Conservation (phyloP, 2,797 vertebrate species). For the Notoglanidium macrostoma region DNA sequence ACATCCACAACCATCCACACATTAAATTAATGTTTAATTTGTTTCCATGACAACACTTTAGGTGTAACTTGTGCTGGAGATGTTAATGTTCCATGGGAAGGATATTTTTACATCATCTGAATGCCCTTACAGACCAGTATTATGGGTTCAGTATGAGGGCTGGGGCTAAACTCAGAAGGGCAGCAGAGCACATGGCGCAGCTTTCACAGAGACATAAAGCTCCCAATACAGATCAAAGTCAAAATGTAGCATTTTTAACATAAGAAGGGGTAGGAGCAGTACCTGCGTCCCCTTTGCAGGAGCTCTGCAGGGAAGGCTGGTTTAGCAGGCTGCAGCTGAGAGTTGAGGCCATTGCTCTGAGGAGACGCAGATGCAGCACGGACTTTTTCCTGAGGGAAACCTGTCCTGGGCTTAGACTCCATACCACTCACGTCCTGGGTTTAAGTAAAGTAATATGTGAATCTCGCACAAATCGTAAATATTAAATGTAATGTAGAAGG, state of each 20-base stretch:
- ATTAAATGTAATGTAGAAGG: background rate
- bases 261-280: background rate
- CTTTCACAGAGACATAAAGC: no score
- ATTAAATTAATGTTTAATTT: background rate
- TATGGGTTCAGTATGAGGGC: background rate
- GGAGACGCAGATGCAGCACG: constrained; percentile 71
- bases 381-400: constrained; percentile 70
- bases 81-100: background rate
- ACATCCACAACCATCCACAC: background rate
- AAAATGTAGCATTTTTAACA: background rate
- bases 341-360: constrained; percentile 64
- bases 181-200: background rate
- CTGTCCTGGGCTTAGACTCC: constrained; percentile 76
- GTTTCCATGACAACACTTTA: background rate
- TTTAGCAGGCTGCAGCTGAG: constrained; percentile 67
- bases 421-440: constrained; percentile 80
- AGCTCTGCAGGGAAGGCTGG: constrained; percentile 72
- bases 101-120: no score
- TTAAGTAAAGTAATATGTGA: constrained; percentile 25
- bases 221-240: background rate
- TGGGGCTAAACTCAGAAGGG: background rate
- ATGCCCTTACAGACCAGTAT: background rate
- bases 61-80: background rate
- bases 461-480: background rate
- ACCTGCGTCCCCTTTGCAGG: constrained; percentile 75